Conservation (phyloP, 92 coral and sea anemone genomes). For the Actinostola sp. region DNA sequence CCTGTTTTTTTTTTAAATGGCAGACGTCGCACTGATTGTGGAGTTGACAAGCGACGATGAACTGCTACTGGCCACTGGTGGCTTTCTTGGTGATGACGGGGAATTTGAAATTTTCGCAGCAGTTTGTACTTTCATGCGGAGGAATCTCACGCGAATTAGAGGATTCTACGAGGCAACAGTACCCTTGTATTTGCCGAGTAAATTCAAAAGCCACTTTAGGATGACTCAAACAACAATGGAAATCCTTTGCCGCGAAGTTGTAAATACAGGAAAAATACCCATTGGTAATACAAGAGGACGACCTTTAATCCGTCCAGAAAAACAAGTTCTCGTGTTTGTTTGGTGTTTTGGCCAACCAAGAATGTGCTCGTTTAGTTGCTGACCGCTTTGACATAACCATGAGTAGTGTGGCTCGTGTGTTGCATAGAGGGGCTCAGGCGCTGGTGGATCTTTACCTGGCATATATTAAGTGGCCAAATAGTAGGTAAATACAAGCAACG, state of each 20-base stretch:
- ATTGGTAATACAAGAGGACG: constrained; percentile 32
- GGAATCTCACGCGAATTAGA: constrained; percentile 43
- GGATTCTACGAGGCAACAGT: constrained; percentile 41
- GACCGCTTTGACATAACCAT: constrained; percentile 61
- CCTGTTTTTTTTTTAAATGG: too few species aligned
- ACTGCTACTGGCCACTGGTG: too few species aligned
- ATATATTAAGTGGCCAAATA: constrained; percentile 53
- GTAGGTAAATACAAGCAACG: constrained; percentile 4
- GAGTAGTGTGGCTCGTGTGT: constrained; percentile 51
- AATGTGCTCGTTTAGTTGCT: constrained; percentile 34
- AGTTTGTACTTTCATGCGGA: constrained; percentile 29
- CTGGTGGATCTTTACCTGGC: constrained; percentile 38
- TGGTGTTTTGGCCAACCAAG: too few species aligned
- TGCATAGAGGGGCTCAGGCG: constrained; percentile 48
- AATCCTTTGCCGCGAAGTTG: constrained; percentile 38
- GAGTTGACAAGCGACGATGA: too few species aligned
- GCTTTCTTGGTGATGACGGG: too few species aligned
- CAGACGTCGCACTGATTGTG: too few species aligned
- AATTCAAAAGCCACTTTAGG: constrained; percentile 49
- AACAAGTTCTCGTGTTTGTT: constrained; percentile 49
- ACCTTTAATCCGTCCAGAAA: constrained; percentile 41
- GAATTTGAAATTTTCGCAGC: not conserved
- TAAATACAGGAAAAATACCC: constrained; percentile 47
- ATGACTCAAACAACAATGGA: constrained; percentile 45
- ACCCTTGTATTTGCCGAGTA: constrained; percentile 31